Conservation (phyloP, 2,888 invertebrate species). For the Synergus umbraculus region DNA sequence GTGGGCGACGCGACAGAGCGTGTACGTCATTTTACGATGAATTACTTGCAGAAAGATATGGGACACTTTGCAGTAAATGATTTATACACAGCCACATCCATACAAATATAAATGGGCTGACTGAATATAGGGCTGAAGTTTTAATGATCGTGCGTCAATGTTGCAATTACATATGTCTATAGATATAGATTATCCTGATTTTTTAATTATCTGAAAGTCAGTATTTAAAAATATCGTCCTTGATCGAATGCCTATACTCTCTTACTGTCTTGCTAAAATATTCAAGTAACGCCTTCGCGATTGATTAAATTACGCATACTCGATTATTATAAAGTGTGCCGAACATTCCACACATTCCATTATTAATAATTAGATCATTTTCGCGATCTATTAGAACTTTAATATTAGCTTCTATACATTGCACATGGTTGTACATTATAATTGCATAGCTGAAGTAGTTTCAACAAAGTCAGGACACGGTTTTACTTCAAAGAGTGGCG, state of each 20-base stretch:
- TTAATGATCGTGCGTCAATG: neutral
- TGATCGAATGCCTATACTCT: neutral
- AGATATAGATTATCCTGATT: constrained; percentile 19
- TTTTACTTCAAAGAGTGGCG: neutral
- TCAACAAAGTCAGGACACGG: neutral
- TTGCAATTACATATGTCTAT: neutral
- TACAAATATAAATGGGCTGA: neutral
- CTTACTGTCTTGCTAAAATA: neutral
- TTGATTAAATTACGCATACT: constrained; percentile 16
- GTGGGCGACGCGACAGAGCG: neutral
- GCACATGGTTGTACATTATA: neutral
- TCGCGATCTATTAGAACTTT: constrained; percentile 1
- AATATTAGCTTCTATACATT: neutral
- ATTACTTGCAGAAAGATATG: neutral
- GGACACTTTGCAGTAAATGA: neutral
- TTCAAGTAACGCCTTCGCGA: neutral
- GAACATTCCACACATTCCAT: constrained; percentile 32
- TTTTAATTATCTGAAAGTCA: constrained; percentile 17
- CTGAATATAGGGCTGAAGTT: neutral
- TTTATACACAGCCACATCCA: neutral
- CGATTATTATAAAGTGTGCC: constrained; percentile 17
- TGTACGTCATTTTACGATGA: neutral
- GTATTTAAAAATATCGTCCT: constrained; percentile 29
- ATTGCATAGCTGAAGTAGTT: neutral
- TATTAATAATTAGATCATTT: constrained; percentile 13